Percentiles rank a stretch among this genome's conserved stretches.
Evolutionary conservation across 2,888 invertebrate genomes (phyloP).

Genomic region (Andrena praecox): DNA sequence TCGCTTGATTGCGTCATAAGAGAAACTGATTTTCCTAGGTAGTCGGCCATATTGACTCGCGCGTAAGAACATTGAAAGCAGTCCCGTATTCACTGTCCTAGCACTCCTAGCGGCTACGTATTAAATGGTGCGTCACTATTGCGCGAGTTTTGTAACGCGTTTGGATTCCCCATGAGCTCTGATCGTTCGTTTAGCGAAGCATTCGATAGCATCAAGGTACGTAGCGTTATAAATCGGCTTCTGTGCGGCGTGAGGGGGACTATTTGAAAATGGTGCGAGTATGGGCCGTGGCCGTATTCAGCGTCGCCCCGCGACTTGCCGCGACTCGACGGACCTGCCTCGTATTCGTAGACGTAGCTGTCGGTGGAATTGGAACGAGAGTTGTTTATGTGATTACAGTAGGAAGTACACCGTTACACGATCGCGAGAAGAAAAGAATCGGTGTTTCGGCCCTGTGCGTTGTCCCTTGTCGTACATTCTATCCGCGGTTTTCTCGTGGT

Average conservation of each 20-base stretch:
- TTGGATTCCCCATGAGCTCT: constrained; percentile 11
- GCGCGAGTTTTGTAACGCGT: background rate
- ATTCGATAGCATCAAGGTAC: constrained; percentile 41
- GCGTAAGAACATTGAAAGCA: constrained; percentile 77
- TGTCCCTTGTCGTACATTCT: constrained; percentile 13
- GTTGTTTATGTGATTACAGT: constrained; percentile 76
- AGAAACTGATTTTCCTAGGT: constrained; percentile 77
- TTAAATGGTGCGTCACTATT: constrained; percentile 31
- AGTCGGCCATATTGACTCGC: constrained; percentile 75
- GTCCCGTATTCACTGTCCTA: constrained; percentile 63
- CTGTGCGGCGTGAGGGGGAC: constrained; percentile 61
- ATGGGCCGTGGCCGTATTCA: constrained; percentile 72
- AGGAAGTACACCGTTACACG: constrained; percentile 47
- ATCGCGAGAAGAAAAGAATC: constrained; percentile 27
- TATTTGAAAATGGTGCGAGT: constrained; percentile 77
- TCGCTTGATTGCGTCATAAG: constrained; percentile 79
- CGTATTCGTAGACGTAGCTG: constrained; percentile 75
- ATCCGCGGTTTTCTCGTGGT: constrained; percentile 38
- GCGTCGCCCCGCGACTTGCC: constrained; percentile 78
- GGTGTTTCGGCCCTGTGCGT: constrained; percentile 38
- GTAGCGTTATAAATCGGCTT: constrained; percentile 2
- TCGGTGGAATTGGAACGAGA: constrained; percentile 77
- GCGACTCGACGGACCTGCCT: constrained; percentile 78
- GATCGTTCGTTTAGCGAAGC: background rate
- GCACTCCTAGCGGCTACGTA: constrained; percentile 48